These are phyloP conservation scores for Saccopteryx leptura DNA, from an alignment of 2,113 vertebrate species.

Conservation along the genomic window DNA sequence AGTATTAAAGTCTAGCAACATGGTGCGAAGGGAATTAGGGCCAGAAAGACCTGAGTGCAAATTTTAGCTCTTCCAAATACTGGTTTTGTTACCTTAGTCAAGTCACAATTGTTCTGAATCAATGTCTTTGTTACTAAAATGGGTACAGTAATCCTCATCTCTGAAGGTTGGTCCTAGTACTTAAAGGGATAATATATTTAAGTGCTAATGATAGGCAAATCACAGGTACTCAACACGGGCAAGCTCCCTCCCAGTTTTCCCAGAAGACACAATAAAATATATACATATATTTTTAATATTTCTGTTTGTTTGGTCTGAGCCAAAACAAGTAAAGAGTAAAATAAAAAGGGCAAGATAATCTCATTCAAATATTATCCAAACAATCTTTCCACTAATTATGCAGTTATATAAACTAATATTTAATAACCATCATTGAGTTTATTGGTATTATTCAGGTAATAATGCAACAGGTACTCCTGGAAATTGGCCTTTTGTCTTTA, in stretches of 20 bases:
- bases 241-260: not conserved
- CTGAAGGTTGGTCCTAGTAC: not conserved
- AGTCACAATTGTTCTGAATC: constrained; percentile 19
- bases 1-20: not conserved
- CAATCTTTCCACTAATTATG: not conserved
- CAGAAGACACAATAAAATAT: constrained; percentile 21
- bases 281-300: not conserved
- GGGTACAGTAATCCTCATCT: not conserved
- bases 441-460: not conserved
- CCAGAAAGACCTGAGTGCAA: constrained; percentile 38
- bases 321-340: constrained; percentile 48
- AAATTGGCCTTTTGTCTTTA: constrained; percentile 14
- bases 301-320: not conserved
- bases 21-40: not conserved
- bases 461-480: not conserved
- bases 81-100: constrained; percentile 44
- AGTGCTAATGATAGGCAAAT: not conserved
- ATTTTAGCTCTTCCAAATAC: not conserved
- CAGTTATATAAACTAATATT: constrained; percentile 37
- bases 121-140: constrained; percentile 20
- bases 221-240: not conserved
- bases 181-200: constrained; percentile 17
- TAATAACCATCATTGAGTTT: constrained; percentile 40
- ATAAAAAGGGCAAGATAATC: not conserved
- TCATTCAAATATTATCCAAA: not conserved